phyloP scores from a whole-genome alignment of 2,888 invertebrate genomes.

The Gnatocerus cornutus region DNA sequence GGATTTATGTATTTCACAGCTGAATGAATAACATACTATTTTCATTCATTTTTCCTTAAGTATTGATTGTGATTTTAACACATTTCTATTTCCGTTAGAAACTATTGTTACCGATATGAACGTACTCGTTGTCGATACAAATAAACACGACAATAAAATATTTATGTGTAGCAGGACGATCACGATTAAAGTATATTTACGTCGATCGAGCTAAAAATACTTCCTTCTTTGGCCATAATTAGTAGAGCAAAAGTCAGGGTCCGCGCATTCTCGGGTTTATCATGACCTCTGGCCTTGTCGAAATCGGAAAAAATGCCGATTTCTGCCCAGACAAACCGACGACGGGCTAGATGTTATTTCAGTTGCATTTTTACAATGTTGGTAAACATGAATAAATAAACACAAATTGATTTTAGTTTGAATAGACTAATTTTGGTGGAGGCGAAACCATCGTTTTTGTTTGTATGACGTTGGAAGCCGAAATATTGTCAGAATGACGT shows the following conservation, averaged over 20 bases:
- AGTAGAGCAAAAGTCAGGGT: constrained; percentile 35
- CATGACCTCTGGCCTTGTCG: constrained; percentile 13
- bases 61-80: constrained; percentile 6
- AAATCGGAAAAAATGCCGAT: constrained; percentile 2
- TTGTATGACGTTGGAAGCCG: too few species aligned
- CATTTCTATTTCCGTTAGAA: constrained; percentile 9
- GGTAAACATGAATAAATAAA: too few species aligned
- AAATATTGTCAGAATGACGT: too few species aligned
- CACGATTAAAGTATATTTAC: constrained; percentile 21
- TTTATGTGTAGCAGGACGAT: constrained; percentile 19
- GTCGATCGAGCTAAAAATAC: constrained; percentile 25
- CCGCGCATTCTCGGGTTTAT: constrained; percentile 11
- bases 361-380: background rate
- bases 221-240: constrained; percentile 28
- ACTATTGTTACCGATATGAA: constrained; percentile 22
- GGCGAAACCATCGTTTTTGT: too few species aligned
- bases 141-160: constrained; percentile 21
- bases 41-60: background rate
- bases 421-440: too few species aligned
- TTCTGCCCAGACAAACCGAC: constrained; percentile 11
- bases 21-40: background rate
- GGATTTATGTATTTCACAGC: background rate
- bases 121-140: constrained; percentile 10
- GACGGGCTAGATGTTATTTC: background rate
- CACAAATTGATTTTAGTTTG: too few species aligned